phyloP scores from a whole-genome alignment of 2,113 vertebrate species.

The Forbesichthys agassizii region DNA sequence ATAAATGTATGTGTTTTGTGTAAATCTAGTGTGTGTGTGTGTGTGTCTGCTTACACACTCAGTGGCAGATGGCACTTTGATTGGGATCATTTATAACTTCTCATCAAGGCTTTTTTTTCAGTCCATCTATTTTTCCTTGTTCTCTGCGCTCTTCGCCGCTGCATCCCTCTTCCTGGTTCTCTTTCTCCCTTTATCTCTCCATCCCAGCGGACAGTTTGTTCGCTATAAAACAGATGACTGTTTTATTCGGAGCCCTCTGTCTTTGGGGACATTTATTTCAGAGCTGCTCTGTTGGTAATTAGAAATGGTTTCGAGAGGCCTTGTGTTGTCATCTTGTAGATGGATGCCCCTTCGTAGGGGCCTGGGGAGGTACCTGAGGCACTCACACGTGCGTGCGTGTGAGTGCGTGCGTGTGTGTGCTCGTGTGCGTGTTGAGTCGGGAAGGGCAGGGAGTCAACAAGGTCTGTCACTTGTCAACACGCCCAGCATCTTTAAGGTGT shows the following conservation, averaged over 20 bases:
- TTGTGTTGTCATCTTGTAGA: conserved; percentile 6
- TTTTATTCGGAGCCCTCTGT: not conserved
- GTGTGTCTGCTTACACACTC: not conserved
- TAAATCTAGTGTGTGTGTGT: not conserved
- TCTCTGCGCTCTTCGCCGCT: not conserved
- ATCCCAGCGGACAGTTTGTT: conserved; percentile 3
- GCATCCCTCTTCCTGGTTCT: not conserved
- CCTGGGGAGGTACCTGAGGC: not conserved
- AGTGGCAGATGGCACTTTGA: conserved; percentile 10
- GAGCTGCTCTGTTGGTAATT: conserved; percentile 6
- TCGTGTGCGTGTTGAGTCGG: not conserved
- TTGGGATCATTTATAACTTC: conserved; percentile 27
- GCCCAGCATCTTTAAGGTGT: not conserved
- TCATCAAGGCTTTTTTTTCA: not conserved
- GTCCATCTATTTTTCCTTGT: not conserved
- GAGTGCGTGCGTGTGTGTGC: conserved; percentile 1
- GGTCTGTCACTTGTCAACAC: not conserved
- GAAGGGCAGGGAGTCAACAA: not conserved
- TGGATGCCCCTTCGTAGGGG: not conserved
- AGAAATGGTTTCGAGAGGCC: conserved; percentile 8
- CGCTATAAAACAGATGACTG: conserved; percentile 1
- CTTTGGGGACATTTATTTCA: conserved; percentile 5
- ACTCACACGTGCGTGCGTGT: not conserved
- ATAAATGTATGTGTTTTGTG: not conserved
- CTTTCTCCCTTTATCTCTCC: not conserved